Percentiles rank a stretch among this genome's conserved stretches.
Conservation (phyloP, 1,140 invertebrate genomes). For the Camponotus vicinus region DNA sequence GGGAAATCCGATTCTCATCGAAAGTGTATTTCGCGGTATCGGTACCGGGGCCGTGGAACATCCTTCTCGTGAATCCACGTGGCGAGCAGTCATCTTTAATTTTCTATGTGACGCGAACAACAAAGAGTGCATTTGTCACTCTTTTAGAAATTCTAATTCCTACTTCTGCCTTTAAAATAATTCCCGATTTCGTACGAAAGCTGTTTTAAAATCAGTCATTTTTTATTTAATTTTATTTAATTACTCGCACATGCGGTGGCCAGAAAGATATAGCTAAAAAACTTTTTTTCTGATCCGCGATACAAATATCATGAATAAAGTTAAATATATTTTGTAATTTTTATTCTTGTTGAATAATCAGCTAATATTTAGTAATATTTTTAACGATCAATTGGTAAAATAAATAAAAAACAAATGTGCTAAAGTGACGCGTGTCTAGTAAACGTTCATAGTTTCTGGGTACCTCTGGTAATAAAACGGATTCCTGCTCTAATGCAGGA, state of each 20-base stretch:
- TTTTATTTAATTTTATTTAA: too few relatives aligned
- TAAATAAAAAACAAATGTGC: background rate
- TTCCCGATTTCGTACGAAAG: too few relatives aligned
- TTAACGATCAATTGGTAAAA: background rate
- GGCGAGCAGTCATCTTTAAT: constrained; percentile 49
- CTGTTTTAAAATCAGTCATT: too few relatives aligned
- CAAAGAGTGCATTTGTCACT: background rate
- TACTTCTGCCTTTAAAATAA: background rate
- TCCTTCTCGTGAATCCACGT: constrained; percentile 29
- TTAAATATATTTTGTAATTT: background rate
- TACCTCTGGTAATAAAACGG: constrained; percentile 45
- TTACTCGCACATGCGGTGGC: too few relatives aligned
- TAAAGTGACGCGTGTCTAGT: constrained; percentile 1
- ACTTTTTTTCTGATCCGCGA: background rate
- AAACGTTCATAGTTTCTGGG: constrained; percentile 27
- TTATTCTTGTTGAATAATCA: background rate
- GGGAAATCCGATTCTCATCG: constrained; percentile 59
- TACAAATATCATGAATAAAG: background rate
- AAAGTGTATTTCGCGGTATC: constrained; percentile 58
- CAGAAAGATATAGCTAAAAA: background rate
- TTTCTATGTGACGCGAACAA: background rate
- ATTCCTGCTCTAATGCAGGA: constrained; percentile 24
- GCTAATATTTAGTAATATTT: background rate
- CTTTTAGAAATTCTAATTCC: background rate
- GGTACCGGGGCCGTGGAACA: constrained; percentile 36